These are phyloP conservation scores for Nemapogon koenigi DNA, from an alignment of 2,888 invertebrate genomes.

Conservation along the genomic window DNA sequence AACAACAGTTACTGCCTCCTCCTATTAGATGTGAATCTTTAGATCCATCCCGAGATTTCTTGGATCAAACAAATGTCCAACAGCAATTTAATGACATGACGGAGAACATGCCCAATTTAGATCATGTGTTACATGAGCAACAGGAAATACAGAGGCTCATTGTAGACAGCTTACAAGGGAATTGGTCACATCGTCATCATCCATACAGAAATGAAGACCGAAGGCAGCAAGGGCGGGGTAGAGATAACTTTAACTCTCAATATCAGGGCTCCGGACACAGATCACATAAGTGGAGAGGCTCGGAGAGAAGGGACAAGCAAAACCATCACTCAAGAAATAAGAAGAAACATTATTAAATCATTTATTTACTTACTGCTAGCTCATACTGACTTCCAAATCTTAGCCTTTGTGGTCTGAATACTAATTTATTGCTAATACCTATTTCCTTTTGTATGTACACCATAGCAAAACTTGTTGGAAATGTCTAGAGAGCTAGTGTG, in stretches of 20 bases:
- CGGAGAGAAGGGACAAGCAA: slow-evolving; percentile 24
- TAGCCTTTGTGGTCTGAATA: too few species aligned
- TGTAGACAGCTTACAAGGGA: slow-evolving; percentile 53
- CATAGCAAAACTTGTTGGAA: too few species aligned
- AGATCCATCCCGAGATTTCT: slow-evolving; percentile 32
- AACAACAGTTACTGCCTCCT: slow-evolving; percentile 36
- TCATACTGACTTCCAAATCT: too few species aligned
- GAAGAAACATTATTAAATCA: slow-evolving; percentile 40
- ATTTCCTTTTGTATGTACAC: too few species aligned
- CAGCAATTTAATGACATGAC: slow-evolving; percentile 49
- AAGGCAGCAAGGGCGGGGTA: slow-evolving; percentile 18
- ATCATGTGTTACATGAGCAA: slow-evolving; percentile 24
- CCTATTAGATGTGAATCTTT: slow-evolving; percentile 43
- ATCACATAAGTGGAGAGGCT: background rate
- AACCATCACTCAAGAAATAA: slow-evolving; percentile 19
- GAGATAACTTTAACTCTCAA: slow-evolving; percentile 29
- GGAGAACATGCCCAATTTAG: slow-evolving; percentile 32
- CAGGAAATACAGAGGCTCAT: slow-evolving; percentile 31
- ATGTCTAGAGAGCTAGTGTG: too few species aligned
- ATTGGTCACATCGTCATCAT: slow-evolving; percentile 54
- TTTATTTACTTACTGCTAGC: slow-evolving; percentile 6
- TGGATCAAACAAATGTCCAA: slow-evolving; percentile 27
- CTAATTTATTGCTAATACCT: too few species aligned
- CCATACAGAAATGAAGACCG: slow-evolving; percentile 39
- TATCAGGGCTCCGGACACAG: slow-evolving; percentile 23